phyloP scores from a whole-genome alignment of 2,888 invertebrate species.

The Lepidochrysops patricia region DNA sequence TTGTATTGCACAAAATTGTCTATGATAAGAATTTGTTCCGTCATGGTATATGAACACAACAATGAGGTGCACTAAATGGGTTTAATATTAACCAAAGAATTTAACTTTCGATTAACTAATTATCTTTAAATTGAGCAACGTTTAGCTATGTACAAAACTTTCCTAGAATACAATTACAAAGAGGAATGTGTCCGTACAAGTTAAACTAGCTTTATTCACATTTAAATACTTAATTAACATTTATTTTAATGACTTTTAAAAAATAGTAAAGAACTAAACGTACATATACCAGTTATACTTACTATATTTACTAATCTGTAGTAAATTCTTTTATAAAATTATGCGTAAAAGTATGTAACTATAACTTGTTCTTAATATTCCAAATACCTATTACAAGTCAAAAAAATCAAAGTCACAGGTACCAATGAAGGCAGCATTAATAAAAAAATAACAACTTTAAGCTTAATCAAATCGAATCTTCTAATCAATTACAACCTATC shows the following conservation, averaged over 20 bases:
- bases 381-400: too few species aligned
- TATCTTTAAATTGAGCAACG: conserved; percentile 1
- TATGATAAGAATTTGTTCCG: neutral
- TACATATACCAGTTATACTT: neutral
- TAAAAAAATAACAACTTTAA: too few species aligned
- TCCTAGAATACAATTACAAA: neutral
- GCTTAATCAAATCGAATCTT: too few species aligned
- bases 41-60: neutral
- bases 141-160: neutral
- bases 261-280: neutral
- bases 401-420: too few species aligned
- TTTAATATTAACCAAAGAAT: neutral
- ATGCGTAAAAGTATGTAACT: too few species aligned
- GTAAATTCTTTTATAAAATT: too few species aligned
- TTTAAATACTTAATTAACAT: conserved; percentile 6
- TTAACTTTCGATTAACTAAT: neutral
- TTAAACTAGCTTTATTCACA: conserved; percentile 8
- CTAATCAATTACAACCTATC: too few species aligned
- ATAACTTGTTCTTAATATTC: too few species aligned
- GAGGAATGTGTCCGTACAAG: neutral
- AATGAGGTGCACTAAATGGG: neutral
- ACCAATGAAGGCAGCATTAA: too few species aligned
- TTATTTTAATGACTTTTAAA: neutral
- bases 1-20: neutral
- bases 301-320: neutral